Evolutionary conservation across 2,888 invertebrate genomes (phyloP), one percentile per base, ranked within the genome.

Genomic region (Strigamia transsilvanica): DNA sequence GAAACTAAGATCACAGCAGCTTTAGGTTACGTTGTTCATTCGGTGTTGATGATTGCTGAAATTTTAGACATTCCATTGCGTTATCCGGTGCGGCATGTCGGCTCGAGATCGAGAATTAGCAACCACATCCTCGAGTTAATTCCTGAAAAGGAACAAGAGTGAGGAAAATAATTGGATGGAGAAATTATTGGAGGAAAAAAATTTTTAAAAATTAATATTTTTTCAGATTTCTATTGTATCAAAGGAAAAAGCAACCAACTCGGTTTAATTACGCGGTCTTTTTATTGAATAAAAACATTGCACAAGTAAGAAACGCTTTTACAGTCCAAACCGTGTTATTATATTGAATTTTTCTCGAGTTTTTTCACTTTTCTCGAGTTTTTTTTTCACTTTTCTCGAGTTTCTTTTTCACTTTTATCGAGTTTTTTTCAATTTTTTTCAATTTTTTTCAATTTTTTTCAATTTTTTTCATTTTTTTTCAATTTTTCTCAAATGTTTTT

Each of bases 211-310:
- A 5, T 13, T 27, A 27, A 27, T 27, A 1, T 15, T 9, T n/a
- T 32, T 32, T 77, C 88, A 96, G 96, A 86, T 96, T 96, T 87
- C 96, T 96, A 0, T 88, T 97, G 15, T 96, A 92, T 88, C 91
- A 92, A 0, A 91, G 93, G 85, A 93, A 94, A 66, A 94, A 94
- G 3, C 27, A 27, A 3, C 27, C 27, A 27, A 27, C 93, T 10
- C 91, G 94, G 85, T 96, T 96, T 87, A 93, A 94, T 83, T 97
- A 97, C 88, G 98, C 93, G 5, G 93, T 98, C 84, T 98, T 94
- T 87, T 90, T 98, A 15, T 89, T 98, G 41, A 98, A 98, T 89
- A 97, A 97, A 89, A 97, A 98, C 87, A 94, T 99, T 84, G 95
- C 95, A 0, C 98, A 99, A 88, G 83, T 82, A 79, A 27, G 32